Conservation (phyloP, 2,797 vertebrate species). For the Furcifer pardalis region DNA sequence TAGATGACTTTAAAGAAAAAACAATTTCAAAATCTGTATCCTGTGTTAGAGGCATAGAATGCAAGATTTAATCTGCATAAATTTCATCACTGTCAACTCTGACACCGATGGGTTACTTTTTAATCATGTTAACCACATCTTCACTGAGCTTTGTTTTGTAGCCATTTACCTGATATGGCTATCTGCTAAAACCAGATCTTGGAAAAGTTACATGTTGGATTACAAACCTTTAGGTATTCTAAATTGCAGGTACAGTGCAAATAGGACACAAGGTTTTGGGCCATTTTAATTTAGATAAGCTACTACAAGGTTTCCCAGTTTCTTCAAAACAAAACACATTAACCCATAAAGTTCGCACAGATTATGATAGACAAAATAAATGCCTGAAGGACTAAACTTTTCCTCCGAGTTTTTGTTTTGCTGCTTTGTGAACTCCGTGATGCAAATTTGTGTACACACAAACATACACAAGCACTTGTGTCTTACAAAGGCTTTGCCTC, state of each 20-base stretch:
- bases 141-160: neutral
- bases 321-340: neutral
- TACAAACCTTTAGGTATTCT: too few species aligned
- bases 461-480: constrained; percentile 2
- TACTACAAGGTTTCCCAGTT: neutral
- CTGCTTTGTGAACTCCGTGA: neutral
- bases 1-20: too few species aligned
- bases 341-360: neutral
- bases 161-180: neutral
- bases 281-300: neutral
- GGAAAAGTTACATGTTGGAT: too few species aligned
- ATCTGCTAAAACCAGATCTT: neutral
- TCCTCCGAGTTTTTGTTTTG: neutral
- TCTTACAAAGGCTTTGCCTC: constrained; percentile 50
- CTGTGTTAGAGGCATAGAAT: too few species aligned
- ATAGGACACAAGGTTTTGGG: neutral
- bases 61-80: too few species aligned
- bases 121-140: too few species aligned
- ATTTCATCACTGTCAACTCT: too few species aligned
- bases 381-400: constrained; percentile 34
- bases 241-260: too few species aligned
- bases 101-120: too few species aligned
- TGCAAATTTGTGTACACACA: constrained; percentile 1
- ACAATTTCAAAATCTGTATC: too few species aligned
- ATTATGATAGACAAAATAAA: constrained; percentile 20